Percentiles rank a stretch among this genome's conserved stretches.
phyloP scores from a whole-genome alignment of 2,113 vertebrate genomes.

The Peromyscus californicus region DNA sequence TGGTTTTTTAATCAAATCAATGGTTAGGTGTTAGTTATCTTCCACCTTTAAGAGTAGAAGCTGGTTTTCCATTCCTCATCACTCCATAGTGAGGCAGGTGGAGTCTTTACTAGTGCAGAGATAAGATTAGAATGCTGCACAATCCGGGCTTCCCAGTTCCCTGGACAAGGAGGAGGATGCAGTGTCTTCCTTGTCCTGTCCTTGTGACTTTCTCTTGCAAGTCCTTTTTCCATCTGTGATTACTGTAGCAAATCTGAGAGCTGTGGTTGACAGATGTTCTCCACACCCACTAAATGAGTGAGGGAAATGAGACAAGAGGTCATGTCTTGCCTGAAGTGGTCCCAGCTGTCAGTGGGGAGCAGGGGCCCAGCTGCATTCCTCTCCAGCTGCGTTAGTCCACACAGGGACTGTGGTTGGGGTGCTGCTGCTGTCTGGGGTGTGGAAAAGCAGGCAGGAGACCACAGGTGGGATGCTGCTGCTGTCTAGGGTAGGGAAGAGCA shows the following conservation, averaged over 20 bases:
- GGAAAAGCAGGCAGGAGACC: background rate
- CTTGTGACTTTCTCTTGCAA: background rate
- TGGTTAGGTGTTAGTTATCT: background rate
- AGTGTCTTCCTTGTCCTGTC: background rate
- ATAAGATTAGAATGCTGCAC: background rate
- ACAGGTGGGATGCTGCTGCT: too few relatives aligned
- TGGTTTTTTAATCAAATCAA: background rate
- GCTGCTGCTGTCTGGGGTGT: background rate
- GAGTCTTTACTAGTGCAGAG: background rate
- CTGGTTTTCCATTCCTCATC: background rate
- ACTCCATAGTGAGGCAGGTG: too few relatives aligned
- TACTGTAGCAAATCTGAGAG: too few relatives aligned
- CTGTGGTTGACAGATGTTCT: background rate
- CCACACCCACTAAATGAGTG: background rate
- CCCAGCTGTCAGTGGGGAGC: background rate
- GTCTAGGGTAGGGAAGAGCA: too few relatives aligned
- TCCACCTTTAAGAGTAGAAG: background rate
- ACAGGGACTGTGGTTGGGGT: fast-evolving
- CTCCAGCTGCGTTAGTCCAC: background rate
- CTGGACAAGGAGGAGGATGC: background rate
- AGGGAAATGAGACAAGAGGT: background rate
- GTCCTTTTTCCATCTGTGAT: background rate
- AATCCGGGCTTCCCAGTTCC: background rate
- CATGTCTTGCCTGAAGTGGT: too few relatives aligned
- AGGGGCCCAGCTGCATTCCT: background rate